Conservation (phyloP, 2,888 invertebrate genomes). For the Gari tellinella region DNA sequence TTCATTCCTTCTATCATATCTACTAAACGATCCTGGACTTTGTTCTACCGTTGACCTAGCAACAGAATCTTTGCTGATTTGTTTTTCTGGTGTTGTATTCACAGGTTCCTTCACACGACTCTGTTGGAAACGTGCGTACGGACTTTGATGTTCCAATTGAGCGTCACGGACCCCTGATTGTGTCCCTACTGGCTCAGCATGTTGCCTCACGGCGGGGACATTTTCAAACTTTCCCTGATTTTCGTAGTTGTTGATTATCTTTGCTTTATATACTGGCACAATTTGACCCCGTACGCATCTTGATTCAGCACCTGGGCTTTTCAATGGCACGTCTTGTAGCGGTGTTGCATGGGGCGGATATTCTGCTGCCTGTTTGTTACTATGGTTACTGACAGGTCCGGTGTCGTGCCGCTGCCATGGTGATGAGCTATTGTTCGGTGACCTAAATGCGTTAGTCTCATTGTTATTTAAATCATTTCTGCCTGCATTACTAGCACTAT, state of each 20-base stretch:
- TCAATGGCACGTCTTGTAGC: not conserved
- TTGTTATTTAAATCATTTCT: conserved; percentile 67
- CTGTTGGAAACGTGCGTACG: not conserved
- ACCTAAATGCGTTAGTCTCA: conserved; percentile 20
- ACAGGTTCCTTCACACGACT: not conserved
- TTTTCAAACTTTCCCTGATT: conserved; percentile 74
- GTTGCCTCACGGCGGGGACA: conserved; percentile 59
- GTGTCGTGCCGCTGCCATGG: not conserved
- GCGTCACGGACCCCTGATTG: not conserved
- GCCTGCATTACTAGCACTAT: conserved; percentile 5
- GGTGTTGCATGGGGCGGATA: not conserved
- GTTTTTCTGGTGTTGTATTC: not conserved
- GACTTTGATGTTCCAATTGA: conserved; percentile 1
- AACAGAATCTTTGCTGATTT: not conserved
- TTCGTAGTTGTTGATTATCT: conserved; percentile 73
- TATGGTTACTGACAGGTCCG: not conserved
- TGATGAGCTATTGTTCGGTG: too few relatives aligned
- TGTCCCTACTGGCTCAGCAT: conserved; percentile 60
- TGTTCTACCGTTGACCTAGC: not conserved
- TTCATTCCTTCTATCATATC: not conserved
- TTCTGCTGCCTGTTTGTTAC: not conserved
- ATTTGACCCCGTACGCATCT: conserved; percentile 51
- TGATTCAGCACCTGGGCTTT: conserved; percentile 32
- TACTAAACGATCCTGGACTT: not conserved
- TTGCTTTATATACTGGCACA: conserved; percentile 70